Base-by-base conservation (phyloP, 2,113 vertebrate species). In the Gobio gobio region DNA sequence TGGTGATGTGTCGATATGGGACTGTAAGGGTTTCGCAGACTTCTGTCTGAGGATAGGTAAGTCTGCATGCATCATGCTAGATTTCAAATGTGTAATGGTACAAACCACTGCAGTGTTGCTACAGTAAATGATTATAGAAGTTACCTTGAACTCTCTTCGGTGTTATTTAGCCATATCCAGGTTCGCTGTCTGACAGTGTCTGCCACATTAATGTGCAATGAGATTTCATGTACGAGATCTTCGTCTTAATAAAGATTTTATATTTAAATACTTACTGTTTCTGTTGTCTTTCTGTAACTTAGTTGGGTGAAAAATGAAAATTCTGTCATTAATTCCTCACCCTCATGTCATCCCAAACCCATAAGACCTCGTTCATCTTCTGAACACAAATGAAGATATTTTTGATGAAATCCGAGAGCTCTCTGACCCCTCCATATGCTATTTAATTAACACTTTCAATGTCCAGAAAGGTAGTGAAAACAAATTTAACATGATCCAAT, bases 181-280 rank as follows among this genome's bases (percentile, higher is more conserved):
- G 72, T 61, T 49, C 56, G 16, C 56, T 54, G 49, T 82, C 54
- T 61, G 54, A 78, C 61, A 85, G 26, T 81, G 24, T 83, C 64
- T 83, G 64, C 84, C 87, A 86, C 58, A 29, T 74, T 85, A 56
- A 72, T 83, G 84, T 85, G 84, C 84, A 72, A 78, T 70, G 76
- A 77, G 36, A 83, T 72, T 68, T 56, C 56, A 72, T 72, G 80
- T 83, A 47, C 18, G 73, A 75, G 24, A 51, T 80, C 43, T 74
- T 40, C 16, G 66, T 82, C 73, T 86, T 79, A 86, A 86, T 88
- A 86, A 86, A 88, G 72, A 63, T 84, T 88, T 88, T 88, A 66
- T 83, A 88, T 89, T 77, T 22, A 87, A 87, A 83, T 43, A 26
- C 22, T 36, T 16, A n/a, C 24, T 4, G 40, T 33, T 33, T 68